Evolutionary conservation across 2,113 vertebrate genomes (phyloP).

Genomic region (Chamaetylas fuelleborni): DNA sequence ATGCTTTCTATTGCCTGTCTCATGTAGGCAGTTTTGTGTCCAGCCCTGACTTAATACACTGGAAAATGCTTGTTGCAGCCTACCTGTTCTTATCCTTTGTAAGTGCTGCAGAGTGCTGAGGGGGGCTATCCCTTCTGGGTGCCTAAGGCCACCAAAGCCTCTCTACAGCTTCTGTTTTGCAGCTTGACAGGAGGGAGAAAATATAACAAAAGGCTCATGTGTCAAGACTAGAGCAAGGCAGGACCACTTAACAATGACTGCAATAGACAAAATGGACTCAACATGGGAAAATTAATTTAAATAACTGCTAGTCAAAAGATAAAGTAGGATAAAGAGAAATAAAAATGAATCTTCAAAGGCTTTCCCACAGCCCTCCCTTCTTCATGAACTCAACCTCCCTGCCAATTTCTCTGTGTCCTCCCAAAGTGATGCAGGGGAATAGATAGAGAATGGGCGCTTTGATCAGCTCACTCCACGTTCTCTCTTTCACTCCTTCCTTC

Average conservation of each 20-base stretch:
- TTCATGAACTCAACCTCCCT: background rate
- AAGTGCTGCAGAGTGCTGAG: background rate
- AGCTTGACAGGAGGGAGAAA: background rate
- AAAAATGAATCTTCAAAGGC: background rate
- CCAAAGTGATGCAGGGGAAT: rapidly evolving
- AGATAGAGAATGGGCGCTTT: rapidly evolving
- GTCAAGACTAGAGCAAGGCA: background rate
- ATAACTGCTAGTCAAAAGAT: background rate
- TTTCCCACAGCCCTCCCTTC: rapidly evolving
- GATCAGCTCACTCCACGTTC: rapidly evolving
- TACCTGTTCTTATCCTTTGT: background rate
- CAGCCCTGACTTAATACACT: background rate
- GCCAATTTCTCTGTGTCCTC: background rate
- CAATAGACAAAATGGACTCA: background rate
- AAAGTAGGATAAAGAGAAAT: background rate
- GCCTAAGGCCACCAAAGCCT: background rate
- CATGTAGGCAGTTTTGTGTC: background rate
- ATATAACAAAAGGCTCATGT: background rate
- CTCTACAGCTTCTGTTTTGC: background rate
- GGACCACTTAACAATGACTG: background rate
- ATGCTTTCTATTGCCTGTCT: background rate
- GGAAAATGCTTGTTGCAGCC: background rate
- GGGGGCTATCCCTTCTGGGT: background rate
- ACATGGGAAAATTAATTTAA: background rate
- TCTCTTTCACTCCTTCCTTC: background rate